Conservation (phyloP, 2,888 invertebrate species). For the Chaetogeoica ovagalla region DNA sequence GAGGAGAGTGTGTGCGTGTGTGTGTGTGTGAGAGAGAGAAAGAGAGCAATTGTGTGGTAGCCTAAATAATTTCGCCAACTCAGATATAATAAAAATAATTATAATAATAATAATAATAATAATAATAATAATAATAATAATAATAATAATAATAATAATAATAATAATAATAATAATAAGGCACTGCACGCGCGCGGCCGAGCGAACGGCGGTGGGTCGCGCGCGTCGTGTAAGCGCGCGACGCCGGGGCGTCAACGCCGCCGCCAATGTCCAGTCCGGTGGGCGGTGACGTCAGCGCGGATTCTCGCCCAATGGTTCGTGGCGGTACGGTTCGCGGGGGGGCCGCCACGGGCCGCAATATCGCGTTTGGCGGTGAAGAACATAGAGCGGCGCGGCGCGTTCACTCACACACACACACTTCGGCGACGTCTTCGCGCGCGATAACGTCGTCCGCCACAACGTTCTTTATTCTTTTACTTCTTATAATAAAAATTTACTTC, state of each 20-base stretch:
- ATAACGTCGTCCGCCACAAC: background rate
- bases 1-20: too few relatives aligned
- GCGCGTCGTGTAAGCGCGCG: background rate
- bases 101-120: too few relatives aligned
- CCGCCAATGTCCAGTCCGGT: constrained; percentile 48
- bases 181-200: background rate
- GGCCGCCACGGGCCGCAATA: too few relatives aligned
- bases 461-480: too few relatives aligned
- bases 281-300: constrained; percentile 52
- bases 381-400: background rate
- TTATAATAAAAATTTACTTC: too few relatives aligned
- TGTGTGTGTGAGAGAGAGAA: too few relatives aligned
- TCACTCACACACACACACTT: constrained; percentile 20
- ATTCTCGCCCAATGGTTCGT: constrained; percentile 37
- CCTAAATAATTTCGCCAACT: constrained; percentile 47
- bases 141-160: too few relatives aligned
- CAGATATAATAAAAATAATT: constrained; percentile 1
- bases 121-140: too few relatives aligned
- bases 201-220: background rate
- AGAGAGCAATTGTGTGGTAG: constrained; percentile 1
- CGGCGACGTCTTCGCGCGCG: constrained; percentile 30
- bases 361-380: background rate
- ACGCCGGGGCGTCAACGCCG: constrained; percentile 25
- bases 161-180: too few relatives aligned
- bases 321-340: background rate